Evolutionary conservation across 2,113 vertebrate species (phyloP), one percentile per base, ranked within the genome.

Genomic region (Erythrocercus mccallii): DNA sequence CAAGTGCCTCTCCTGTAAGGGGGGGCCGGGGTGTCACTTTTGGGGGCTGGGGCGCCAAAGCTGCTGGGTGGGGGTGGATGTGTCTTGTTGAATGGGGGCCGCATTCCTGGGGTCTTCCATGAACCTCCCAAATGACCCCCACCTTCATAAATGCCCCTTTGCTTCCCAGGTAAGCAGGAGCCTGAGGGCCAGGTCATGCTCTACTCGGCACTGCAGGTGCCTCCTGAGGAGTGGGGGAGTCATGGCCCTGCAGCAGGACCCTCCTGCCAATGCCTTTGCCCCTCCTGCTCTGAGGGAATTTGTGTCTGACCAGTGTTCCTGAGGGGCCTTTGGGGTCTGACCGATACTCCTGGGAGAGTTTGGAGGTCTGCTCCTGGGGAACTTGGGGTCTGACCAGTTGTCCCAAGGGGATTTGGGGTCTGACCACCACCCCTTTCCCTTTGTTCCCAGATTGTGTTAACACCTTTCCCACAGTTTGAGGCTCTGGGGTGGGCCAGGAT

Each of bases 1-100:
- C 88, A 96, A 96, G 95, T 98, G 98, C 97, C 96, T 98, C 70
- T 97, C 96, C 70, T 98, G 98, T 98, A 97, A 98, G 98, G 31
- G 53, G 35, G 57, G 24, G 2, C 12, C 1, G 6, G 66, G 37
- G 22, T 17, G 31, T 24, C 37, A 9, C 86, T 81, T 44, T 8
- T 15, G 33, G 53, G 10, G 17, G 2, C 23, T 35, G 27, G 42
- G 16, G 21, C 3, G 18, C 10, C 40, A 4, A n/a, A 64, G 33
- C 23, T 15, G 15, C 22, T 24, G 37, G 25, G 21, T 3, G 18
- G 42, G 33, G n/a, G 24, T 20, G 33, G 60, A 21, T 33, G 48
- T 33, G 19, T 45, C 64, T 7, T 7, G 6, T 2, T 35, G 33
- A 31, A 11, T 0, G 3, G 35, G 27, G 40, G 11, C 28, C 0